Conservation (phyloP, 2,797 vertebrate species). For the Microtus californicus region DNA sequence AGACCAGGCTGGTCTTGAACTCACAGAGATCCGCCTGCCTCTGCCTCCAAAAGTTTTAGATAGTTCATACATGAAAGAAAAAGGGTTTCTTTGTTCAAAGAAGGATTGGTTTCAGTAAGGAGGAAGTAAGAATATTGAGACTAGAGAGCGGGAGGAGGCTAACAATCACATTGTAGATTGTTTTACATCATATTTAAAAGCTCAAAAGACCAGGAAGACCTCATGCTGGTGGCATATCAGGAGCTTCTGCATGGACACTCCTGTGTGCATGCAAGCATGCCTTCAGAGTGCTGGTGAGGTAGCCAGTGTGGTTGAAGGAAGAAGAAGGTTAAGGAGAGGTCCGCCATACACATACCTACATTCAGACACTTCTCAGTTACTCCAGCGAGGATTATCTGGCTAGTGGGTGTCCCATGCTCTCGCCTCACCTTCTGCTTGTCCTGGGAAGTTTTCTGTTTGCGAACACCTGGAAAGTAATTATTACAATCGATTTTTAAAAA, state of each 20-base stretch:
- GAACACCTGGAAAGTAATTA: slow-evolving; percentile 45
- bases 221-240: background rate
- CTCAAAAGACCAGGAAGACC: background rate
- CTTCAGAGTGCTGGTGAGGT: background rate
- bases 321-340: background rate
- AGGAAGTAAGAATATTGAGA: background rate
- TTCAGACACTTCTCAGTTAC: slow-evolving; percentile 67
- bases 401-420: slow-evolving; percentile 65
- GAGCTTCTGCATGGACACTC: background rate
- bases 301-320: no score
- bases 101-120: background rate
- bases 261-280: background rate
- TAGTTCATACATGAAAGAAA: background rate
- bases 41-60: background rate
- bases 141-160: background rate
- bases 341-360: slow-evolving; percentile 71
- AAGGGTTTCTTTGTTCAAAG: background rate
- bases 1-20: no score
- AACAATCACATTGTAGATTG: background rate
- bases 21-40: no score
- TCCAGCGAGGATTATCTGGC: slow-evolving; percentile 56
- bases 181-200: background rate
- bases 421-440: background rate
- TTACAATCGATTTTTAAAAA: background rate
- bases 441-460: background rate